A percentile compares a stretch with the other conserved stretches of the same genome.
Conservation (phyloP, 1,140 invertebrate species). For the Hydropsyche tenuis region DNA sequence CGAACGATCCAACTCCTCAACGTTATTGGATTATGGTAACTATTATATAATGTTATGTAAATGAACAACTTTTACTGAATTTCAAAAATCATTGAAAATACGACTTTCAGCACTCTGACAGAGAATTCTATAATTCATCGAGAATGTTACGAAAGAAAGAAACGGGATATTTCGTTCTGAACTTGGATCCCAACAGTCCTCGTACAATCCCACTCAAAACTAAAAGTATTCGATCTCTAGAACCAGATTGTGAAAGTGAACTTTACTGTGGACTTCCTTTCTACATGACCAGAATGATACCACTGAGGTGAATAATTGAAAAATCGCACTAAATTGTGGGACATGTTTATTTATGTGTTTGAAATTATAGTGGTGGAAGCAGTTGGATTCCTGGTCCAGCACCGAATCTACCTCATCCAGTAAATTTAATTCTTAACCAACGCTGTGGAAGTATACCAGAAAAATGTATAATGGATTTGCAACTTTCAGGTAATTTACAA, state of each 20-base stretch:
- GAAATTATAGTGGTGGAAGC: constrained; percentile 18
- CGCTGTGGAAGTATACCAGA: background rate
- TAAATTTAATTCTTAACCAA: background rate
- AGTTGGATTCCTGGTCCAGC: constrained; percentile 23
- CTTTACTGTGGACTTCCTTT: constrained; percentile 44
- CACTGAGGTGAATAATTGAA: constrained; percentile 32
- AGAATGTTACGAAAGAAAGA: constrained; percentile 10
- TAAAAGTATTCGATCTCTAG: constrained; percentile 12
- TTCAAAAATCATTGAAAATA: background rate
- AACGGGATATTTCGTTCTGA: constrained; percentile 46
- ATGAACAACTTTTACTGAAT: background rate
- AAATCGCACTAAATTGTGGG: background rate
- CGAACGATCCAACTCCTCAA: constrained; percentile 38
- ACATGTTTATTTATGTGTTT: background rate
- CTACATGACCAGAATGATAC: constrained; percentile 45
- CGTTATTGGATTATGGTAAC: constrained; percentile 48
- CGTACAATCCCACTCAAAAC: constrained; percentile 30
- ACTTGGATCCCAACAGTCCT: constrained; percentile 46
- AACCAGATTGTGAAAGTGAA: constrained; percentile 39
- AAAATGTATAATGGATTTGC: background rate
- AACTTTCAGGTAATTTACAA: background rate
- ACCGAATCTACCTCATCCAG: constrained; percentile 1
- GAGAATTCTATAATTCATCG: constrained; percentile 38
- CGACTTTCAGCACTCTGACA: constrained; percentile 40
- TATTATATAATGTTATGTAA: background rate